Percentiles rank a stretch among this genome's conserved stretches.
phyloP scores from a whole-genome alignment of 2,113 vertebrate species.

The Trogon melanurus region DNA sequence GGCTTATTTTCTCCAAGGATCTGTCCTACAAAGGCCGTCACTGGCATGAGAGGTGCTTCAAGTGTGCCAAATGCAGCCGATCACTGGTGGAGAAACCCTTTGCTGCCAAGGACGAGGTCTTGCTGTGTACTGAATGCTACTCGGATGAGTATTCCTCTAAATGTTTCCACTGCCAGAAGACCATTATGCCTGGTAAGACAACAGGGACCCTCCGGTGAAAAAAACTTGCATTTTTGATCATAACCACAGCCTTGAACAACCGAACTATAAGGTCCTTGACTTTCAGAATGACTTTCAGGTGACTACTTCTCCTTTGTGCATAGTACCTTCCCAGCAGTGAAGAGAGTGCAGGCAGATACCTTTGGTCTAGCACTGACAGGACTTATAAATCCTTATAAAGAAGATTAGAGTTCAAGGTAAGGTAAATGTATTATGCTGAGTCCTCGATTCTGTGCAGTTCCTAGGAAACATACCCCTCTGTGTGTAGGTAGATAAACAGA shows the following conservation, averaged over 20 bases:
- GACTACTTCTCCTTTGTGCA: not conserved
- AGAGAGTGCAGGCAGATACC: not conserved
- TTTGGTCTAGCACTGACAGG: not conserved
- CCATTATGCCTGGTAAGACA: constrained; percentile 84
- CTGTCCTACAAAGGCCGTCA: constrained; percentile 81
- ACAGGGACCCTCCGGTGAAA: not conserved
- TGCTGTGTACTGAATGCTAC: constrained; percentile 82
- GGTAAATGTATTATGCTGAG: not conserved
- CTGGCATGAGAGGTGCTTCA: constrained; percentile 84
- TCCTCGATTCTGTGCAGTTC: not conserved
- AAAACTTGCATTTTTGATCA: not conserved
- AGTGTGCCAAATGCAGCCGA: constrained; percentile 75
- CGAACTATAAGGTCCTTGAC: not conserved
- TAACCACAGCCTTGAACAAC: not conserved
- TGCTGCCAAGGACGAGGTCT: constrained; percentile 78
- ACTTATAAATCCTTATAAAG: not conserved
- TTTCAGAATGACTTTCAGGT: not conserved
- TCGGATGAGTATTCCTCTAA: constrained; percentile 81
- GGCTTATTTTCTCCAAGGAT: constrained; percentile 73
- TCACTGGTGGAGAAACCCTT: constrained; percentile 83
- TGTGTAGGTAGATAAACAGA: not conserved
- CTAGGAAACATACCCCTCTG: rapidly evolving
- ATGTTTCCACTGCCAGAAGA: constrained; percentile 82
- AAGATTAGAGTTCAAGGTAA: not conserved
- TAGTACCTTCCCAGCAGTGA: not conserved